Evolutionary conservation across 2,888 invertebrate genomes (phyloP).

Genomic region (Rotaria sp.): DNA sequence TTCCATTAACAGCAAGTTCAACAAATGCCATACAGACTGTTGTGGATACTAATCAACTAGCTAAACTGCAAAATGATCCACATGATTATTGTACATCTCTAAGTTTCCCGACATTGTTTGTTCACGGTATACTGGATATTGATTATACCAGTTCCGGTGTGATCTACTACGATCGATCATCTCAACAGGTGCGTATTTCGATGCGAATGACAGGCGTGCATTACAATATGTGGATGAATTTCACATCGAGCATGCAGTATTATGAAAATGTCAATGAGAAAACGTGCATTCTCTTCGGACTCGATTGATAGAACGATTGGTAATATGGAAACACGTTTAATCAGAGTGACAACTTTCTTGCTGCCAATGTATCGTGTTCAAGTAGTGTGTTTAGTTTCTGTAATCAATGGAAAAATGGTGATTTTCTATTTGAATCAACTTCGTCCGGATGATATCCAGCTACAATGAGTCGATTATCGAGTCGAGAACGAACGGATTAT

Average conservation of each 20-base stretch:
- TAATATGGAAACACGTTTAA: constrained; percentile 2
- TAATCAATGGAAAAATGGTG: constrained; percentile 18
- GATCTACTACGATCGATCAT: neutral
- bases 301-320: neutral
- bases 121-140: neutral
- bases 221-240: constrained; percentile 18
- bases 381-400: neutral
- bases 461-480: neutral
- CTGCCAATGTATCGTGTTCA: neutral
- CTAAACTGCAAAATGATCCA: neutral
- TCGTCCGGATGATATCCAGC: neutral
- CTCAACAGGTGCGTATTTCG: neutral
- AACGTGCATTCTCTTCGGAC: neutral
- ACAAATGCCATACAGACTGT: neutral
- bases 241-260: neutral
- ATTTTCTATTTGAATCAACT: neutral
- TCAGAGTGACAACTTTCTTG: neutral
- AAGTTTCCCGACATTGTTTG: neutral
- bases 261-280: neutral
- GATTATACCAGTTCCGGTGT: neutral
- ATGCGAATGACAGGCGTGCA: neutral
- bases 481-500: neutral
- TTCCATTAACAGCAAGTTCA: neutral
- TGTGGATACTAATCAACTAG: neutral
- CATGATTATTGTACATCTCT: neutral